These are phyloP conservation scores for Ophioninae sp. DNA, from an alignment of 2,888 invertebrate genomes.

Conservation along the genomic window DNA sequence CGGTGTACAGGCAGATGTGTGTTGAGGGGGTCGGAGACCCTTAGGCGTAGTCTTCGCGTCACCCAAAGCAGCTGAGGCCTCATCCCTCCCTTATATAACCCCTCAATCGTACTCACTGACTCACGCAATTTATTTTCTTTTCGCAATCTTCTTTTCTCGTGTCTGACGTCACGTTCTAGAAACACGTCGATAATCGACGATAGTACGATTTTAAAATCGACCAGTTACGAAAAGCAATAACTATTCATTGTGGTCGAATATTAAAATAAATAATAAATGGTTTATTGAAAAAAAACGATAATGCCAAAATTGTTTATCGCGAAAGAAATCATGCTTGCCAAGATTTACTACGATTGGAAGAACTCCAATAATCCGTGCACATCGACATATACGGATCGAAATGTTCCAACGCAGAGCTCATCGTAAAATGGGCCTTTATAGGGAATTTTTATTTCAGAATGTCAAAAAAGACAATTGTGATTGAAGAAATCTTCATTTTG, in stretches of 20 bases:
- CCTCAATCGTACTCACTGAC: constrained; percentile 38
- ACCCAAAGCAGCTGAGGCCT: constrained; percentile 61
- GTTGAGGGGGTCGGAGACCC: constrained; percentile 73
- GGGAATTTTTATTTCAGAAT: no score
- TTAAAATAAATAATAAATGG: no score
- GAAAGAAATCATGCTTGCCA: neutral
- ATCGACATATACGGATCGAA: neutral
- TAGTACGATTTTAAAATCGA: neutral
- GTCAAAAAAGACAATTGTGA: no score
- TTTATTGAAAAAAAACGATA: neutral
- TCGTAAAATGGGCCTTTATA: no score
- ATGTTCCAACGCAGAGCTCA: no score
- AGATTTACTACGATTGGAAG: neutral
- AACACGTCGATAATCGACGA: neutral
- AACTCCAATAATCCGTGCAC: neutral
- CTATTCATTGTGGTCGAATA: no score
- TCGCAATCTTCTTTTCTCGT: constrained; percentile 15
- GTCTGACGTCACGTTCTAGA: neutral
- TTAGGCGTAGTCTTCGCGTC: constrained; percentile 68
- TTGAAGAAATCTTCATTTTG: no score
- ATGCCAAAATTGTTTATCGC: neutral
- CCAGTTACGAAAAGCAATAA: no score
- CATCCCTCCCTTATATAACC: constrained; percentile 30
- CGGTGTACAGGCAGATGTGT: constrained; percentile 70
- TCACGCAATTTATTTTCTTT: constrained; percentile 40